These are phyloP conservation scores for Rousettus madagascariensis DNA, from an alignment of 2,797 vertebrate genomes.

Conservation along the genomic window DNA sequence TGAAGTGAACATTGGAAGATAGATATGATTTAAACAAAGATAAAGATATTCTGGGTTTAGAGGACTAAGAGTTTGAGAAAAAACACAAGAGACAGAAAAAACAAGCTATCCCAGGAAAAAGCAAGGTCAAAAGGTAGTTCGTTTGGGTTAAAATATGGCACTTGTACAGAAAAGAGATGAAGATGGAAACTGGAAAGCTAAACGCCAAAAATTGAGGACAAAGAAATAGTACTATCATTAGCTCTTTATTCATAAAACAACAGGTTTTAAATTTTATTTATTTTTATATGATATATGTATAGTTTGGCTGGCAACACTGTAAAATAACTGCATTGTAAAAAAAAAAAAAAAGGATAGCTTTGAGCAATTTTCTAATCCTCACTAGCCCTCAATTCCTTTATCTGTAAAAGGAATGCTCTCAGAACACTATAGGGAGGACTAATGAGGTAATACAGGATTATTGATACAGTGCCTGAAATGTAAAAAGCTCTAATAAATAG, in stretches of 20 bases:
- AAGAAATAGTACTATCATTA: background rate
- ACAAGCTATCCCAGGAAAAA: slow-evolving; percentile 35
- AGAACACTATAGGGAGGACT: background rate
- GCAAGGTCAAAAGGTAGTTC: background rate
- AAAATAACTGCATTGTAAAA: background rate
- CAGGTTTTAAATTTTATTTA: background rate
- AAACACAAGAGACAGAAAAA: background rate
- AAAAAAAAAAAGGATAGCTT: background rate
- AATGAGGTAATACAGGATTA: background rate
- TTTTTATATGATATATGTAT: background rate
- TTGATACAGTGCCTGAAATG: background rate
- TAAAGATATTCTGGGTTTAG: background rate
- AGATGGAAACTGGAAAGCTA: background rate
- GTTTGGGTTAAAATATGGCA: slow-evolving; percentile 34
- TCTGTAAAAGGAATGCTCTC: slow-evolving; percentile 39
- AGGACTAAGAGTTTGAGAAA: background rate
- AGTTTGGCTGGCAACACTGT: background rate
- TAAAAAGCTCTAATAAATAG: background rate
- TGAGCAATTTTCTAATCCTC: slow-evolving; percentile 2
- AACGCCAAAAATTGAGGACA: slow-evolving; percentile 22
- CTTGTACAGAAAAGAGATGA: background rate
- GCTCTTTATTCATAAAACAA: slow-evolving; percentile 10
- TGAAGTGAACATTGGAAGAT: background rate
- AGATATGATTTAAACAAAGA: slow-evolving; percentile 30
- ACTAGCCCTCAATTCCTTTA: background rate